Conservation (phyloP, 2,113 vertebrate species). For the Picathartes gymnocephalus region DNA sequence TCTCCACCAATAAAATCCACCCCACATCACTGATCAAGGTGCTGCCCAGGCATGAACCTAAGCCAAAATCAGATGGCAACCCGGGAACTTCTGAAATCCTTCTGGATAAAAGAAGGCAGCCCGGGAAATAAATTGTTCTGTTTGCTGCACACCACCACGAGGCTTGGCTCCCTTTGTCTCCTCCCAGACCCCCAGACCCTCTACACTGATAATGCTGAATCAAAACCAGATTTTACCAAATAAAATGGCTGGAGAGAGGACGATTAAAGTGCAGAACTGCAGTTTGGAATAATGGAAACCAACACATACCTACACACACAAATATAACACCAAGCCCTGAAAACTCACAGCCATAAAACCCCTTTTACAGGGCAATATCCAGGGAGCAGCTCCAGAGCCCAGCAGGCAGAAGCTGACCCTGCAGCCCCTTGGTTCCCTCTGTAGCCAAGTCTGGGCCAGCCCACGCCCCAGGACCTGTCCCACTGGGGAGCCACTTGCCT, state of each 20-base stretch:
- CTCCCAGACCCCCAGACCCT: no score
- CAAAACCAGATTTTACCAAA: background rate
- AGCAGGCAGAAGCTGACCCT: background rate
- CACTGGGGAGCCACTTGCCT: background rate
- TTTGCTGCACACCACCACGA: no score
- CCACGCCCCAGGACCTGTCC: background rate
- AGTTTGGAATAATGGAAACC: background rate
- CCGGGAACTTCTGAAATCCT: no score
- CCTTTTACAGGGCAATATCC: background rate
- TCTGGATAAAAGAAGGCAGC: no score
- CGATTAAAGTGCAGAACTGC: background rate
- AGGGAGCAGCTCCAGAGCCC: background rate
- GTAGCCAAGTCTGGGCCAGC: background rate
- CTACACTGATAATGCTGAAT: no score
- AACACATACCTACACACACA: rapidly evolving
- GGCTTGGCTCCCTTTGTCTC: no score
- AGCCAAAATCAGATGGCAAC: no score
- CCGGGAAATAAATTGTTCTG: no score
- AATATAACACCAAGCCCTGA: rapidly evolving
- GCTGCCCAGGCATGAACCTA: no score
- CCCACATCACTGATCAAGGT: no score
- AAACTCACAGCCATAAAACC: background rate
- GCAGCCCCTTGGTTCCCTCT: background rate
- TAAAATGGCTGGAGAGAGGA: background rate
- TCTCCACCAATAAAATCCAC: no score